Evolutionary conservation across 2,113 vertebrate genomes (phyloP), one percentile per base, ranked within the genome.

Genomic region (Verasper variegatus): DNA sequence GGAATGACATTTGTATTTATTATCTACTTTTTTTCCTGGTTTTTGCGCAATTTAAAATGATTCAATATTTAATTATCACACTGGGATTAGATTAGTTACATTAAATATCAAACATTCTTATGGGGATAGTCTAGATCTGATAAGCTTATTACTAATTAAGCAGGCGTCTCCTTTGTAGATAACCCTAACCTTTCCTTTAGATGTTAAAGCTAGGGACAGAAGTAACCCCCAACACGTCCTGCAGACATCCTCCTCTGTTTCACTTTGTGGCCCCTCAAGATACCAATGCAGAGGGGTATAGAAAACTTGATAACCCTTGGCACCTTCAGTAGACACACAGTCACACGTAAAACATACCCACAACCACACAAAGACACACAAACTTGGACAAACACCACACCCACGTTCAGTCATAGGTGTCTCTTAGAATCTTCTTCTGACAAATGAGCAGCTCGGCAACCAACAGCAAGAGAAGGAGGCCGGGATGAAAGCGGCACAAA

Each of bases 401-500:
- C 18, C 17, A 1, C 17, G 17, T 47, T 5, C 42, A 37, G 13
- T 15, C 51, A 15, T n/a, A 14, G 35, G 52, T 24, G 23, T 24
- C 37, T 42, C 35, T 17, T 2, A 5, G 10, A 56, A 31, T 24
- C n/a, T 14, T 18, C 49, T 31, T 55, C 76, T 82, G 71, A 86
- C 56, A 77, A 86, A 85, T 47, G 64, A 85, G 66, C 21, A 63
- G 42, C 27, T 52, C 51, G 47, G 61, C 35, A 61, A 23, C 45
- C 31, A 60, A 63, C 68, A 64, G 42, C 65, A 1, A 42, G 7
- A 51, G 51, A 17, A 65, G 57, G 42, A 51, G 67, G 61, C 64
- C 21, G 23, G n/a, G 73, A 85, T 72, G 55, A 87, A 75, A 64
- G 69, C 23, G 31, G 66, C 81, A 85, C 86, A 89, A 87, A 92